phyloP scores from a whole-genome alignment of 2,797 vertebrate species.

The Morelia viridis region DNA sequence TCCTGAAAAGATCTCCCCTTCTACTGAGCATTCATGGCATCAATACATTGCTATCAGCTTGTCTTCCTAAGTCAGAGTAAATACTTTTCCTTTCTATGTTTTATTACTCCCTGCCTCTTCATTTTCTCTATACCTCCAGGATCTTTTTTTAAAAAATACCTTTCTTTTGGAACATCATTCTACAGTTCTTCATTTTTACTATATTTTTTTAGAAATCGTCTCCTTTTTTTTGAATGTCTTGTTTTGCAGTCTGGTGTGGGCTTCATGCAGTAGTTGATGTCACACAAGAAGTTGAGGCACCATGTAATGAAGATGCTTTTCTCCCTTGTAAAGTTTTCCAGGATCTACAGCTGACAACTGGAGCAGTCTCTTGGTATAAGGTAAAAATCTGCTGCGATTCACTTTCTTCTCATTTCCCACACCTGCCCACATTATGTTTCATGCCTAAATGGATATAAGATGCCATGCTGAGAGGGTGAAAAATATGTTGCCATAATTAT shows the following conservation, averaged over 20 bases:
- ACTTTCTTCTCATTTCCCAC: slow-evolving; percentile 29
- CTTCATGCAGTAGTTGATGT: slow-evolving; percentile 32
- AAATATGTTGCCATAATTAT: neutral
- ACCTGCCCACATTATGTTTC: neutral
- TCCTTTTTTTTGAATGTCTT: slow-evolving; percentile 14
- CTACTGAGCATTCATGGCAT: slow-evolving; percentile 48
- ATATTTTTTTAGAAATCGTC: neutral
- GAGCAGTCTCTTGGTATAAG: slow-evolving; percentile 66
- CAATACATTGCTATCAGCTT: slow-evolving; percentile 41
- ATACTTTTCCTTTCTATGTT: slow-evolving; percentile 1
- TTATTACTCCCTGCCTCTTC: neutral
- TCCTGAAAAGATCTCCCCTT: neutral
- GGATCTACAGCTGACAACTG: slow-evolving; percentile 54
- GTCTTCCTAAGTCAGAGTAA: slow-evolving; percentile 68
- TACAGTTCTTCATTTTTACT: neutral
- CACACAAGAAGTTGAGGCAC: slow-evolving; percentile 55
- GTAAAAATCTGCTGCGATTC: slow-evolving; percentile 50
- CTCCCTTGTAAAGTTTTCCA: slow-evolving; percentile 66
- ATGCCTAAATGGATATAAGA: neutral
- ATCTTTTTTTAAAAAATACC: neutral
- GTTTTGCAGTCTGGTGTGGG: slow-evolving; percentile 68
- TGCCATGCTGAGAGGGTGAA: neutral
- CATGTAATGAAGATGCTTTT: slow-evolving; percentile 66
- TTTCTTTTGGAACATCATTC: neutral
- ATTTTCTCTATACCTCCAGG: neutral